Base-by-base conservation (phyloP, 2,888 invertebrate genomes). In the Crioceris asparagi region DNA sequence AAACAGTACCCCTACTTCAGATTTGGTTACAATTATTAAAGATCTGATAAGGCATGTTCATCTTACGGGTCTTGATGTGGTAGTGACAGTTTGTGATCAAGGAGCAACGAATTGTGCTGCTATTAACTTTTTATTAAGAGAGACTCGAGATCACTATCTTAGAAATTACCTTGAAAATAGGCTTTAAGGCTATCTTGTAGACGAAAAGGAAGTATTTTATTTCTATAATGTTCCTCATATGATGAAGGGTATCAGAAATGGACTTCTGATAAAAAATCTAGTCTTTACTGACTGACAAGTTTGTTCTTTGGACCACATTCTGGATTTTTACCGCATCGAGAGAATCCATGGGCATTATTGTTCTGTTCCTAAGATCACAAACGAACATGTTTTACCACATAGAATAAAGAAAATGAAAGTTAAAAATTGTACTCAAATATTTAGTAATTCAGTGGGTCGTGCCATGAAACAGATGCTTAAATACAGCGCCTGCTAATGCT, bases 81-180 rank as follows among this genome's bases (percentile, higher is more conserved):
- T 53, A n/a, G 52, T 52, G 7, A 51, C 52, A 5, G 43, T 54
- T 23, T 53, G 45, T 43, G 55, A 56, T 38, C 54, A 55, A 38
- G 54, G 51, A 11, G 33, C 48, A 3, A 47, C 46, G n/a, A 56
- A 55, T 43, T 31, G 29, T 30, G 39, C 46, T 16, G 51, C 49
- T 8, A 44, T 53, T 32, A 50, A 42, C 30, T 12, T n/a, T 6
- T 38, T 50, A 21, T 17, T 45, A 16, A 39, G 38, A 16, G 43
- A 48, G 6, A 46, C 43, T 6, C 29, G 38, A 11, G 35, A 15
- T 8, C 26, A 46, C n/a, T 44, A 36, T 29, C 5, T 38, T 10
- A 21, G 18, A 29, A 15, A 43, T 8, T 30, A 30, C 6, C 16
- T 38, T 26, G 35, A 46, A 8, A 44, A 46, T 21, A 19, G 19